phyloP scores from a whole-genome alignment of 2,113 vertebrate species.

The Puffinus mauretanicus region DNA sequence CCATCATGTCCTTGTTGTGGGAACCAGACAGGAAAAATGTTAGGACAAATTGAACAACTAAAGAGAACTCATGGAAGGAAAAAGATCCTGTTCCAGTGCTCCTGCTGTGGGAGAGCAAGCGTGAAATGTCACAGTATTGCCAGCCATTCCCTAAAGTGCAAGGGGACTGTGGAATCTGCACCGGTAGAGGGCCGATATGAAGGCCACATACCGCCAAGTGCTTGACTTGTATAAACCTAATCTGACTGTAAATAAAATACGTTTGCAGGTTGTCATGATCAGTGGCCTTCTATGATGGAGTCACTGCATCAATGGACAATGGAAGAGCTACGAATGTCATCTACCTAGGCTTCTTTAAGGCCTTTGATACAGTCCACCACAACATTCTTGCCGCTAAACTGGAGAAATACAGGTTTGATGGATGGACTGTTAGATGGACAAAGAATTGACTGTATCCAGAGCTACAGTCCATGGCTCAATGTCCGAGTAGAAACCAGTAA shows the following conservation, averaged over 20 bases:
- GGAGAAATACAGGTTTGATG: neutral
- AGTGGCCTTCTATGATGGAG: neutral
- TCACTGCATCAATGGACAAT: too few species aligned
- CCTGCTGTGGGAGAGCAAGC: neutral
- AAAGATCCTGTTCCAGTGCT: neutral
- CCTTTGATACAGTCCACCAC: neutral
- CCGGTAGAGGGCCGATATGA: neutral
- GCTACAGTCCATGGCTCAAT: neutral
- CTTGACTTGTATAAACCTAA: neutral
- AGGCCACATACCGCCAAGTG: neutral
- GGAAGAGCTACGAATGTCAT: too few species aligned
- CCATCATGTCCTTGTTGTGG: neutral
- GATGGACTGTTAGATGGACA: neutral
- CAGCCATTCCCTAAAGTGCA: neutral
- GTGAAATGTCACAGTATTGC: neutral
- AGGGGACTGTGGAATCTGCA: neutral
- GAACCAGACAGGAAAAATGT: neutral
- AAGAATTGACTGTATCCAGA: neutral
- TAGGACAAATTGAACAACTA: neutral
- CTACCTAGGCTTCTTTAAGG: neutral
- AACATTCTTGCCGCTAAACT: neutral
- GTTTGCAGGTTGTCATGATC: neutral
- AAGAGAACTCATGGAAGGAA: neutral
- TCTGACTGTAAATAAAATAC: neutral
- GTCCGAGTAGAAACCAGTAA: neutral